Evolutionary conservation across 2,888 invertebrate genomes (phyloP).

Genomic region (Macroteleia sp.): DNA sequence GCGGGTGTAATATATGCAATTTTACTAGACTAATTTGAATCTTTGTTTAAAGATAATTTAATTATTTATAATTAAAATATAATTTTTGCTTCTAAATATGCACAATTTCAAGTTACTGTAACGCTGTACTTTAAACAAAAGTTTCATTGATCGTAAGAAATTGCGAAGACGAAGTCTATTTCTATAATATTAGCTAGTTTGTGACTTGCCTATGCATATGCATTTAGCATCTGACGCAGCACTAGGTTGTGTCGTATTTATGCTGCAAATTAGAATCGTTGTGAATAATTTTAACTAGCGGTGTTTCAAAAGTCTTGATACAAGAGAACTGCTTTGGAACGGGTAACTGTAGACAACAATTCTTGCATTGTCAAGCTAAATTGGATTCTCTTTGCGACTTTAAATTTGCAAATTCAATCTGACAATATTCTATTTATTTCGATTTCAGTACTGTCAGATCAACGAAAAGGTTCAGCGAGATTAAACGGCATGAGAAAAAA

Average conservation of each 20-base stretch:
- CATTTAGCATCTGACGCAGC: slow-evolving; percentile 30
- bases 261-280: slow-evolving; percentile 47
- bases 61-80: no score
- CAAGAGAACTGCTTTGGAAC: slow-evolving; percentile 22
- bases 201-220: slow-evolving; percentile 42
- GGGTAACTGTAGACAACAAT: slow-evolving; percentile 29
- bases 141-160: slow-evolving; percentile 14
- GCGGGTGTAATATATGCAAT: no score
- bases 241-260: slow-evolving; percentile 33
- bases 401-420: slow-evolving; percentile 22
- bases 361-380: slow-evolving; percentile 22
- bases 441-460: slow-evolving; percentile 27
- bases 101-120: no score
- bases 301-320: slow-evolving; percentile 37
- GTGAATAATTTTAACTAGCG: slow-evolving; percentile 49
- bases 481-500: slow-evolving; percentile 22
- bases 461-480: slow-evolving; percentile 10
- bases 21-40: no score
- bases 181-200: slow-evolving; percentile 22
- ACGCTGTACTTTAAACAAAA: no score
- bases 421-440: slow-evolving; percentile 45
- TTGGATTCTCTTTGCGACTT: slow-evolving; percentile 36
- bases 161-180: neutral
- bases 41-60: no score
- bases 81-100: no score